Evolutionary conservation across 2,113 vertebrate genomes (phyloP).

Genomic region (Cheilinus undulatus): DNA sequence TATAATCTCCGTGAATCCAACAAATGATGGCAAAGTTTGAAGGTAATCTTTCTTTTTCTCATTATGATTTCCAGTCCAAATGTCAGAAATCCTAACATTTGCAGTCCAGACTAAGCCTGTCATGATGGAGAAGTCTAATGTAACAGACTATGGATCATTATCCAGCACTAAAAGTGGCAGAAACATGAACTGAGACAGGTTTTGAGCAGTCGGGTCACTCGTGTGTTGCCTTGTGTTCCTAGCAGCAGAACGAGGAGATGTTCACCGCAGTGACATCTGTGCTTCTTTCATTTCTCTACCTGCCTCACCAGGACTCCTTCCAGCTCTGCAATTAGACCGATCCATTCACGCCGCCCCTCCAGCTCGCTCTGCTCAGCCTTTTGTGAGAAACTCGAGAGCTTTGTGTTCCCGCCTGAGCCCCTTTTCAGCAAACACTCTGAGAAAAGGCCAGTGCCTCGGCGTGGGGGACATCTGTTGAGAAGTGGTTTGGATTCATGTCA

Average conservation of each 20-base stretch:
- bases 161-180: not conserved
- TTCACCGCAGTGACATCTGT: conserved; percentile 65
- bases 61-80: not conserved
- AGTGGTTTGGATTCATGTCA: conserved; percentile 67
- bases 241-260: conserved; percentile 43
- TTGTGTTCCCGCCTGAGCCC: conserved; percentile 70
- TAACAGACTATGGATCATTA: not conserved
- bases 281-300: conserved; percentile 66
- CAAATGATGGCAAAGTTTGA: not conserved
- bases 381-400: conserved; percentile 57
- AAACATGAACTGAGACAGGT: not conserved
- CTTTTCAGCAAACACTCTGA: conserved; percentile 55
- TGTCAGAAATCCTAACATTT: not conserved
- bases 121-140: too few species aligned
- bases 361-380: conserved; percentile 53
- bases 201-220: not conserved
- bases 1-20: not conserved
- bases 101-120: not conserved
- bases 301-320: conserved; percentile 60
- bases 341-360: conserved; percentile 63
- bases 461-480: conserved; percentile 75
- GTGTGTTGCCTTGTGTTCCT: not conserved
- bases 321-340: conserved; percentile 70
- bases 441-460: conserved; percentile 55
- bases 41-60: not conserved